Conservation (phyloP, 2,113 vertebrate genomes). For the Tachycineta bicolor region DNA sequence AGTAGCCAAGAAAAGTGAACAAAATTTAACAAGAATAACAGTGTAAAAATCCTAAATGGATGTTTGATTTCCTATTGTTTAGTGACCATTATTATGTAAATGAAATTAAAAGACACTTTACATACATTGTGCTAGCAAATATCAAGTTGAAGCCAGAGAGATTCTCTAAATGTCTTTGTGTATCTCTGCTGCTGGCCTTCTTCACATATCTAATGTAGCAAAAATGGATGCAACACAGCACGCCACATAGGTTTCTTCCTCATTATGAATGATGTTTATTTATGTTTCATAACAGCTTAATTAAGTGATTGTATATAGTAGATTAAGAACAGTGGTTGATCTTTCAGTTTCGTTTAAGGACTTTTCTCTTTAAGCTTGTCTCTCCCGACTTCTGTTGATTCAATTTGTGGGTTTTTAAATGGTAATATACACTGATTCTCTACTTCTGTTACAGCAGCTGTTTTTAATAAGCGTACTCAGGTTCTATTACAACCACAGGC, state of each 20-base stretch:
- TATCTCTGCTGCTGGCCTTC: not conserved
- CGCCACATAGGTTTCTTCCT: not conserved
- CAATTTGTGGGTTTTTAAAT: not conserved
- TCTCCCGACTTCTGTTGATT: not conserved
- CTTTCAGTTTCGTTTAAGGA: not conserved
- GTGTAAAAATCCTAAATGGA: not conserved
- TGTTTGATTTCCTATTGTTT: not conserved
- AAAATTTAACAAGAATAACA: not conserved
- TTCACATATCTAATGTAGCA: not conserved
- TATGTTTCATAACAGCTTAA: not conserved
- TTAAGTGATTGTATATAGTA: not conserved
- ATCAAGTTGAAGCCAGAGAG: not conserved
- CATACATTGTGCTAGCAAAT: not conserved
- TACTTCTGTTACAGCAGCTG: not conserved
- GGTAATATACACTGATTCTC: not conserved
- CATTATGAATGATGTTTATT: not conserved
- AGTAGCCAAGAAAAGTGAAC: not conserved
- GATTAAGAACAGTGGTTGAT: not conserved
- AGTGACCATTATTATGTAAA: not conserved
- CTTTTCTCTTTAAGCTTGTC: not conserved
- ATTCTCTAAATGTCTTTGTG: not conserved
- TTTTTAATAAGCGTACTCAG: not conserved
- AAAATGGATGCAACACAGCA: not conserved
- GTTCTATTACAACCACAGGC: not conserved
- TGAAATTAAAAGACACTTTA: not conserved